Conservation (phyloP, 2,797 vertebrate genomes). For the Anniella stebbinsi region DNA sequence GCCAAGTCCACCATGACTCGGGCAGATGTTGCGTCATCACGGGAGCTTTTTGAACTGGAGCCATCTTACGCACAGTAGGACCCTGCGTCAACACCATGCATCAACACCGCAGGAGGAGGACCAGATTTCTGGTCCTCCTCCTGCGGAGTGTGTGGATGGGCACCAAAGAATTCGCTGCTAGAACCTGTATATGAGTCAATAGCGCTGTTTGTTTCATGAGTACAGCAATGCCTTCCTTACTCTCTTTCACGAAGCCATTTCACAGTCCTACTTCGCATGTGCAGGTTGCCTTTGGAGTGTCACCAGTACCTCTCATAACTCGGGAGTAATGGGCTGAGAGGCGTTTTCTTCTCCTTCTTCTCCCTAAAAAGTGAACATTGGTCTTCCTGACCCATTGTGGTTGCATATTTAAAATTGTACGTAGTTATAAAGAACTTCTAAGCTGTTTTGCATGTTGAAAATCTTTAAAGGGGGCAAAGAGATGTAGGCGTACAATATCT, state of each 20-base stretch:
- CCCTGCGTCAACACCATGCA: too few species aligned
- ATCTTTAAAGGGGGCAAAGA: not conserved
- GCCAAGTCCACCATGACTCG: not conserved
- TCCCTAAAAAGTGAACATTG: not conserved
- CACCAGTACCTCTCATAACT: not conserved
- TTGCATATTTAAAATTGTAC: not conserved
- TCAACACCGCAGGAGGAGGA: too few species aligned
- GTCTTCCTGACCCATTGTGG: not conserved
- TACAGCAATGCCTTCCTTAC: not conserved
- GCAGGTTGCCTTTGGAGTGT: not conserved
- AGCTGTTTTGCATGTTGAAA: not conserved
- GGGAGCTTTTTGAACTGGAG: not conserved
- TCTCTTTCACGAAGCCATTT: not conserved
- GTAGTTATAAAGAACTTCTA: not conserved
- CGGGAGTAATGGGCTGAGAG: not conserved
- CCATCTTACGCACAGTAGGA: not conserved
- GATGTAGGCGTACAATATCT: not conserved
- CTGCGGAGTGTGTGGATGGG: not conserved
- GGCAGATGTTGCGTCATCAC: not conserved
- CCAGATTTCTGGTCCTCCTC: not conserved
- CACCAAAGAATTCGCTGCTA: not conserved
- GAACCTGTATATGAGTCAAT: not conserved
- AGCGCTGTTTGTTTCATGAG: not conserved
- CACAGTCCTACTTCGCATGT: not conserved
- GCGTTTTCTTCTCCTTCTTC: too few species aligned